Evolutionary conservation across 2,888 invertebrate species (phyloP), one percentile per base, ranked within the genome.

Genomic region (Pimpla rufipes): DNA sequence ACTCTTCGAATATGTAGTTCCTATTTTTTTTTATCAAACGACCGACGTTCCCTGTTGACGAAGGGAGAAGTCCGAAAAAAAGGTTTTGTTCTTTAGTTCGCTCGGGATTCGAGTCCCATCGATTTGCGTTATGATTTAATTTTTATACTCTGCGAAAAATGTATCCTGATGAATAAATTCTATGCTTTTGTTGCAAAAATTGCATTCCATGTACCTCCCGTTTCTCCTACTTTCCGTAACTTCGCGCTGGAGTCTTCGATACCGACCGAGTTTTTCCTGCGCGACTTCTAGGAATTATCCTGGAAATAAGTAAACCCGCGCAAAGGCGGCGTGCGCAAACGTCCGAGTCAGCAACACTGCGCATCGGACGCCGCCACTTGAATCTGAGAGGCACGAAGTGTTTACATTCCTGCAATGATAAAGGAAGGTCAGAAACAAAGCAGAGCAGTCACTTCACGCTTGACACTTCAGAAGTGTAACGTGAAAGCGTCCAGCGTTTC

Each of bases 361-460:
- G 57, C 57, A 57, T 57, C 10, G 0, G 18, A 21, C 13, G 13
- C 11, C 11, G 16, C 47, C 13, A 35, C 35, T 16, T 21, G 18
- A 50, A 35, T 18, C 18, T 8, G 18, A 18, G 50, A 37, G 35
- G 13, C 13, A n/a, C n/a, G 29, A 11, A 23, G 11, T 57, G 55
- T 71, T 71, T 71, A 57, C 70, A n/a, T 57, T 71, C 16, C 10
- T 10, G n/a, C 29, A 55, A 71, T 42, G 70, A 55, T 57, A 55
- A 57, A n/a, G 21, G 40, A 71, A 57, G 55, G 55, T 57, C 55
- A 42, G 23, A 13, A 37, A 18, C 35, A 40, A 71, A 71, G 55
- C n/a, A 23, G 23, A 21, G n/a, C 5, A 55, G 45, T 0, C 7
- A 3, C n/a, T 7, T 42, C n/a, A 13, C n/a, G 70, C 18, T 37